phyloP scores from a whole-genome alignment of 1,140 invertebrate species.

The Drosophila fuyamai region DNA sequence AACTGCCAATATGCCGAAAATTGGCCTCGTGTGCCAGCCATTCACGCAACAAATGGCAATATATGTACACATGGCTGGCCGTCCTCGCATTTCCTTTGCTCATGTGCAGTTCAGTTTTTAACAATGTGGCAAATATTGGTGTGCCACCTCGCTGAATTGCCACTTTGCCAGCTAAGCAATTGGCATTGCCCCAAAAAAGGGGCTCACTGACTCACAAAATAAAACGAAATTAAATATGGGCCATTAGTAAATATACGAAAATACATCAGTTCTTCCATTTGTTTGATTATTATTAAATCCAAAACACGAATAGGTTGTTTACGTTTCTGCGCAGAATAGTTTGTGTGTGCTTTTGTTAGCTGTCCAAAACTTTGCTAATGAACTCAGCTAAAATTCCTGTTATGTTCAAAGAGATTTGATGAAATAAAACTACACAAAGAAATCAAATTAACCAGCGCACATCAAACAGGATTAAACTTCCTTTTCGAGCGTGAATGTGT shows the following conservation, averaged over 20 bases:
- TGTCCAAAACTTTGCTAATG: no score
- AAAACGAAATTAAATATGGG: not conserved
- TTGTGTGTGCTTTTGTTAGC: no score
- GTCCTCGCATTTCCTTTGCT: slow-evolving; percentile 31
- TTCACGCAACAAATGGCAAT: slow-evolving; percentile 34
- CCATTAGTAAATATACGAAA: not conserved
- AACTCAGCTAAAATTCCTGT: no score
- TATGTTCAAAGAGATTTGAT: no score
- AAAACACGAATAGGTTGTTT: no score
- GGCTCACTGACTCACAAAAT: not conserved
- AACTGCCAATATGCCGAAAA: slow-evolving; percentile 49
- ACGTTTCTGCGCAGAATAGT: no score
- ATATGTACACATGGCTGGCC: not conserved
- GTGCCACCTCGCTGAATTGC: slow-evolving; percentile 15
- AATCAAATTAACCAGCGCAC: no score
- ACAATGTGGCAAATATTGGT: slow-evolving; percentile 63
- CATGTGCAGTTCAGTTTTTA: slow-evolving; percentile 41
- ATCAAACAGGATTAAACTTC: no score
- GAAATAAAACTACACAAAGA: no score
- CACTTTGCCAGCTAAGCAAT: slow-evolving; percentile 24
- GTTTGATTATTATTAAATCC: no score
- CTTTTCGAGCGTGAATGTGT: no score
- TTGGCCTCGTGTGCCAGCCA: slow-evolving; percentile 28
- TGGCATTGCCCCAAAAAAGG: slow-evolving; percentile 13
- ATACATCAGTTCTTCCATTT: not conserved